Evolutionary conservation across 2,797 vertebrate genomes (phyloP).

Genomic region (Meriones psammophilus): DNA sequence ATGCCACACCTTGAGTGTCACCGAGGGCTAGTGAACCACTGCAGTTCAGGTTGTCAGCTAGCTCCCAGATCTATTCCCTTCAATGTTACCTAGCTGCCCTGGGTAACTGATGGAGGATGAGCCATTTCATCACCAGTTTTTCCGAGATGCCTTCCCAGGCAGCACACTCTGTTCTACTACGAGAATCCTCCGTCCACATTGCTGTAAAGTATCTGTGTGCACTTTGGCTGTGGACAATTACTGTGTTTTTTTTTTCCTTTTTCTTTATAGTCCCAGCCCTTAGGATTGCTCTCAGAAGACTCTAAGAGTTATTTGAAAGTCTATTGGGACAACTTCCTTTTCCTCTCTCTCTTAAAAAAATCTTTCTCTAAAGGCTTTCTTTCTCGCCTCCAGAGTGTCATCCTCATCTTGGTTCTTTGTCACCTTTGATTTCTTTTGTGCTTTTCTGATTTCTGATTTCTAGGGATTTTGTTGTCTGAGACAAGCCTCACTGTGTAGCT

Average conservation of each 20-base stretch:
- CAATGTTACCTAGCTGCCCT: background rate
- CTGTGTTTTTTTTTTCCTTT: background rate
- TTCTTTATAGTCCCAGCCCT: background rate
- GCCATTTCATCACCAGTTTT: background rate
- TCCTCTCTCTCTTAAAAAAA: background rate
- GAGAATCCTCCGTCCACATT: background rate
- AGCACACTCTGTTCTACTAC: background rate
- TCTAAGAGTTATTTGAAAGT: conserved; percentile 25
- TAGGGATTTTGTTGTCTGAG: background rate
- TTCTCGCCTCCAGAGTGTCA: background rate
- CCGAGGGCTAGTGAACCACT: background rate
- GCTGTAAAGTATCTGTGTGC: background rate
- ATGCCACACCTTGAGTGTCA: background rate
- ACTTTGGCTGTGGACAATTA: background rate
- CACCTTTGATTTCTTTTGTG: conserved; percentile 16
- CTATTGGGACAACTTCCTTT: background rate
- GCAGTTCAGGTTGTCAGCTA: background rate
- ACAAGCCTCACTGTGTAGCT: background rate
- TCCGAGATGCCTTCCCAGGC: background rate
- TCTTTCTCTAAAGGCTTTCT: background rate
- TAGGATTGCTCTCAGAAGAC: background rate
- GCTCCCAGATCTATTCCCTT: background rate
- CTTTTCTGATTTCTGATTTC: background rate
- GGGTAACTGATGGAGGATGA: background rate
- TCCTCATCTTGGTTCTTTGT: background rate